Conservation (phyloP, 2,113 vertebrate species). For the Aythya baeri region DNA sequence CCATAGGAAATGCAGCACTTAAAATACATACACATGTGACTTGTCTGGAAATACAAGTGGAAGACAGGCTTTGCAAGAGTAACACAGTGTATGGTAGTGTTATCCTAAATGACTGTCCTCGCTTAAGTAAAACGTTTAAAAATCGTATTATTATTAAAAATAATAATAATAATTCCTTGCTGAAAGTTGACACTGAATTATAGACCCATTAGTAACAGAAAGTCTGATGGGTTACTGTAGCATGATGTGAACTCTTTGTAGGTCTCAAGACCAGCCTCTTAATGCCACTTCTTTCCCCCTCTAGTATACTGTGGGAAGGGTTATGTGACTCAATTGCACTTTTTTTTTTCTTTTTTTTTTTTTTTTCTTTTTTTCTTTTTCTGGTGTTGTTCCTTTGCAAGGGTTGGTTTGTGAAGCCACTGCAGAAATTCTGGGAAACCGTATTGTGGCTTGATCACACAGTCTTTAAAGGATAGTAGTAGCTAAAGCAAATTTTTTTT, state of each 20-base stretch:
- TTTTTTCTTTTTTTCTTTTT: too few species aligned
- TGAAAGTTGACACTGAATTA: neutral
- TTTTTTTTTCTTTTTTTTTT: neutral
- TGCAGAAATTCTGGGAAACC: slow-evolving; percentile 36
- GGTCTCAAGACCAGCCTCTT: neutral
- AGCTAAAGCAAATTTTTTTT: neutral
- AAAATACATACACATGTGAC: neutral
- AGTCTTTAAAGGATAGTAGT: neutral
- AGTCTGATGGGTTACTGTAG: neutral
- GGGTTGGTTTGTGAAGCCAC: neutral
- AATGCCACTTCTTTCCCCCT: neutral
- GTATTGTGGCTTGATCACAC: neutral
- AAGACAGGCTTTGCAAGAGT: neutral
- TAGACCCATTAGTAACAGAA: neutral
- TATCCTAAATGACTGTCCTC: neutral
- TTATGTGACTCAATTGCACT: neutral
- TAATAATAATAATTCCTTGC: neutral
- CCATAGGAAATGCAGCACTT: neutral
- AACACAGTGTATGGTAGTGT: neutral
- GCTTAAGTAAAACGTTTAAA: neutral
- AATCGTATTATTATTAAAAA: neutral
- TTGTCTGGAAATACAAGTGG: neutral
- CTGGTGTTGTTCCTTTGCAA: neutral
- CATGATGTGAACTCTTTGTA: neutral
- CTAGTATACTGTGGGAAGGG: neutral